These are phyloP conservation scores for Alexandromys fortis DNA, from an alignment of 2,113 vertebrate genomes.

Conservation along the genomic window DNA sequence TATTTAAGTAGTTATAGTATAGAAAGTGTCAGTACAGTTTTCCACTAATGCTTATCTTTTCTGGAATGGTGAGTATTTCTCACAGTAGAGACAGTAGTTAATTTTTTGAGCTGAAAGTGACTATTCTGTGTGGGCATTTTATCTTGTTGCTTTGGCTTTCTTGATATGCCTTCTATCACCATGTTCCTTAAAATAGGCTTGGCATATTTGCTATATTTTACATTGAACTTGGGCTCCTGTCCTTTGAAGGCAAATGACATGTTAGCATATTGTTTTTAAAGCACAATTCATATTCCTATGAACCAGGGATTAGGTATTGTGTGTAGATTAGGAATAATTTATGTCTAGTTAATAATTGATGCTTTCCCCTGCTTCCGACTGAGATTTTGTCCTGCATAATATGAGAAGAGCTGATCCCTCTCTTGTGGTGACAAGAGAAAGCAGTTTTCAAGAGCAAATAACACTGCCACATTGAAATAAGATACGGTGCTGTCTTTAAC, in stretches of 20 bases:
- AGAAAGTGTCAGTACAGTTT: not conserved
- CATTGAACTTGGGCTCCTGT: conserved; percentile 76
- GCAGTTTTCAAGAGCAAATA: conserved; percentile 73
- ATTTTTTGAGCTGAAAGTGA: conserved; percentile 21
- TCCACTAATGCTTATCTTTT: not conserved
- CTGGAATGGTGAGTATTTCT: not conserved
- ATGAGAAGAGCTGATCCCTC: conserved; percentile 72
- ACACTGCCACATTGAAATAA: conserved; percentile 61
- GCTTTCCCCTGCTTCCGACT: conserved; percentile 55
- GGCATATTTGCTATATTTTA: conserved; percentile 82
- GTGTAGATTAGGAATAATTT: conserved; percentile 89
- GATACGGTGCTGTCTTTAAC: conserved; percentile 62
- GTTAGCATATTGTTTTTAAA: conserved; percentile 87
- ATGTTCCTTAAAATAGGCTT: conserved; percentile 77
- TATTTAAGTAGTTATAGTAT: conserved; percentile 26
- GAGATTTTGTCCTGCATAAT: conserved; percentile 81
- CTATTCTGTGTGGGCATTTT: conserved; percentile 49
- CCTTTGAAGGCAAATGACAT: conserved; percentile 83
- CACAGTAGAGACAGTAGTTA: not conserved
- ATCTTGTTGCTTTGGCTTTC: conserved; percentile 63
- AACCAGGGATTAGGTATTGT: conserved; percentile 83
- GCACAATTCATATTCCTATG: conserved; percentile 85
- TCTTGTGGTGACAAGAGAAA: conserved; percentile 73
- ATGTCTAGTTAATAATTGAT: conserved; percentile 87
- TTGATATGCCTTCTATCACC: conserved; percentile 69